phyloP scores from a whole-genome alignment of 2,797 vertebrate species.

The Sylvilagus floridanus region DNA sequence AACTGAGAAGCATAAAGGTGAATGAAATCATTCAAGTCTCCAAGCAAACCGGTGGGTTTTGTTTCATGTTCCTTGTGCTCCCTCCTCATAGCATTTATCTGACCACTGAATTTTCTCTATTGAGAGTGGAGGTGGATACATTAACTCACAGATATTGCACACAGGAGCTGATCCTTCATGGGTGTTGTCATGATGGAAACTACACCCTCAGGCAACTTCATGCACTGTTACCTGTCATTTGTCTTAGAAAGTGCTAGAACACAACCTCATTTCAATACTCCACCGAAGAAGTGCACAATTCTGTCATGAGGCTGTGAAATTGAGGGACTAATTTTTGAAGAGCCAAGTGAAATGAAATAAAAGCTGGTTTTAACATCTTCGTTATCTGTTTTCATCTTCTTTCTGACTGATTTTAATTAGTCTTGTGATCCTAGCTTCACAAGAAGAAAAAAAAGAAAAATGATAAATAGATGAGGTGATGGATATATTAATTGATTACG shows the following conservation, averaged over 20 bases:
- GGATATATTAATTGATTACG: not conserved
- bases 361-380: slow-evolving; percentile 15
- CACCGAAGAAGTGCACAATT: not conserved
- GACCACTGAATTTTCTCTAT: not conserved
- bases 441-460: not conserved
- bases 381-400: not conserved
- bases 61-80: not conserved
- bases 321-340: not conserved
- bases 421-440: no score
- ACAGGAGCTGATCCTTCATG: not conserved
- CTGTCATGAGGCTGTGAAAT: not conserved
- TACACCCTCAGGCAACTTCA: not conserved
- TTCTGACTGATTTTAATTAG: slow-evolving; percentile 6
- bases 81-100: not conserved
- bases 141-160: slow-evolving; percentile 7
- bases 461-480: not conserved
- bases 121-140: not conserved
- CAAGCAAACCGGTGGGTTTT: not conserved
- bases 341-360: not conserved
- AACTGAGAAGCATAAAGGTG: not conserved
- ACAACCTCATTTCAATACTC: slow-evolving; percentile 22
- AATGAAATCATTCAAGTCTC: not conserved
- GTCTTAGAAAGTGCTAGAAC: not conserved
- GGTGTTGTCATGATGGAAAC: not conserved
- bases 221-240: not conserved